These are phyloP conservation scores for Ammospiza caudacuta DNA, from an alignment of 2,113 vertebrate genomes.

Conservation along the genomic window DNA sequence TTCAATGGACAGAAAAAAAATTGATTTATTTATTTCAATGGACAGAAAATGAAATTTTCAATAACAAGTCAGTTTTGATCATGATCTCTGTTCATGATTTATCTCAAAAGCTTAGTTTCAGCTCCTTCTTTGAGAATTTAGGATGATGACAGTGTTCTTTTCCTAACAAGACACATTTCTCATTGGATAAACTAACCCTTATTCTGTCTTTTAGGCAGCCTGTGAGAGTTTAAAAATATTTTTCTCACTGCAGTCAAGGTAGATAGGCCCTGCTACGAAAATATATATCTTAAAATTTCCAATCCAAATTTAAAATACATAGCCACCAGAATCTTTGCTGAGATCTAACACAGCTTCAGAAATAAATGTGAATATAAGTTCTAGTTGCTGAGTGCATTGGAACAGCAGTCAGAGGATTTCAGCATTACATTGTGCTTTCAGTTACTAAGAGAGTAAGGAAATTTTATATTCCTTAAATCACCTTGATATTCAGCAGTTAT, in stretches of 20 bases:
- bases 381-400: neutral
- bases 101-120: neutral
- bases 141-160: neutral
- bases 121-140: neutral
- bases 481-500: neutral
- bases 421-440: neutral
- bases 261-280: neutral
- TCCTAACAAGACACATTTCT: neutral
- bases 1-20: neutral
- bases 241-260: neutral
- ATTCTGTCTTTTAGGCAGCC: neutral
- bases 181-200: neutral
- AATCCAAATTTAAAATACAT: neutral
- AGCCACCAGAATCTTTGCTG: neutral
- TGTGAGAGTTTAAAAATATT: neutral
- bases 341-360: neutral
- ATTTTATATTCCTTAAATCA: neutral
- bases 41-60: neutral
- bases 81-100: neutral
- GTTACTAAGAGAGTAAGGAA: neutral
- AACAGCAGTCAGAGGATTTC: neutral
- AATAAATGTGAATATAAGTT: neutral
- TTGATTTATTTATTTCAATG: neutral
- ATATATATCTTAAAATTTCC: neutral
- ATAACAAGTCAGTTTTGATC: neutral